Evolutionary conservation across 2,797 vertebrate species (phyloP), one percentile per base, ranked within the genome.

Genomic region (Australoheros facetus): DNA sequence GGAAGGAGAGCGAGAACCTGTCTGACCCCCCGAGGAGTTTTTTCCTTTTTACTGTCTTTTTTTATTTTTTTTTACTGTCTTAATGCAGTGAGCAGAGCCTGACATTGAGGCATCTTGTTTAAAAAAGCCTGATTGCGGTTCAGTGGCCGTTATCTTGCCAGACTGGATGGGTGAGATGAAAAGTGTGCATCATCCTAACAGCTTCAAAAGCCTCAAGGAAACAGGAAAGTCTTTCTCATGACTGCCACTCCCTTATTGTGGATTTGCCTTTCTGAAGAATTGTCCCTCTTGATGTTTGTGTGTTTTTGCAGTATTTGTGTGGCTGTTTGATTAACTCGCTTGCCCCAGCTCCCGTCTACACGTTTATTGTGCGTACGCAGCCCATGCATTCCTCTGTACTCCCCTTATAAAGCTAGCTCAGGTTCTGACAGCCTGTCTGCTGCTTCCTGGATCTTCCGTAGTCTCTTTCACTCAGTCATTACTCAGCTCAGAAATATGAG

Each of bases 401-500:
- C 75, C 69, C 51, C n/a, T 59, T 84, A 53, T 54, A 75, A 87
- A 56, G 56, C 79, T 78, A 13, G 84, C 70, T 34, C 73, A 87
- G 91, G 88, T 81, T 90, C 81, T 88, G 92, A 91, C 88, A 85
- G 83, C 37, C 21, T 66, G 82, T 82, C 83, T 78, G 7, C 83
- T 73, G 3, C 84, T 59, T 55, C 84, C 78, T 78, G 78, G 81
- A 73, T 89, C 32, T 70, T 84, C 56, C 80, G 70, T 59, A 51
- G 79, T 75, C 76, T 86, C 78, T 79, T 84, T 79, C 34, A 53
- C 70, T 81, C 54, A 17, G 85, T 81, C 85, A 85, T 93, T 93
- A 92, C 89, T 92, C 90, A 73, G 84, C 78, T 64, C 75, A 75
- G 77, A 92, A 92, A 88, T 86, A 90, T 90, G 88, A 93, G 91